Conservation (phyloP, 37 sponge, comb jelly and placozoan species). For the Halichondria panicea region DNA sequence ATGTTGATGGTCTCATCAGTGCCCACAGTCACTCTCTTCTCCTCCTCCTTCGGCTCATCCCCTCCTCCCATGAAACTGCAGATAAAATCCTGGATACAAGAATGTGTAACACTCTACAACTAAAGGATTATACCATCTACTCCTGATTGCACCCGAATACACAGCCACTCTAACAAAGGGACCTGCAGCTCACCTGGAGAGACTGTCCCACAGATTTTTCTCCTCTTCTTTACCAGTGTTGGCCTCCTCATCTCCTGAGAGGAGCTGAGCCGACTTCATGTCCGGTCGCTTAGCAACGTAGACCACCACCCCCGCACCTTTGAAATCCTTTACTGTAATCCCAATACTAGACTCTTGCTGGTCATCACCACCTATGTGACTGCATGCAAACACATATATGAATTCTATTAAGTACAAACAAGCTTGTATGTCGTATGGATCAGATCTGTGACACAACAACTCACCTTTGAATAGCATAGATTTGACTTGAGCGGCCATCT, state of each 20-base stretch:
- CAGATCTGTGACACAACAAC: background rate
- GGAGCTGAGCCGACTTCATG: constrained; percentile 59
- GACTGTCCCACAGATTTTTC: constrained; percentile 52
- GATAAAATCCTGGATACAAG: too few relatives aligned
- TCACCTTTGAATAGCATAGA: constrained; percentile 75
- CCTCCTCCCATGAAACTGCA: constrained; percentile 9
- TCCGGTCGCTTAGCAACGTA: constrained; percentile 62
- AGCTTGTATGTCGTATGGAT: background rate
- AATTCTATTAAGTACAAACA: background rate
- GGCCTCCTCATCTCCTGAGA: constrained; percentile 19
- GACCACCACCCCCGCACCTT: constrained; percentile 51
- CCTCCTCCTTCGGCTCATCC: constrained; percentile 2
- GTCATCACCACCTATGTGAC: constrained; percentile 18
- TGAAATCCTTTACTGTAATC: constrained; percentile 49
- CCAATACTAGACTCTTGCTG: background rate
- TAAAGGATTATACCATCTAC: too few relatives aligned
- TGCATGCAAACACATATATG: background rate
- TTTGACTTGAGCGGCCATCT: constrained; percentile 74
- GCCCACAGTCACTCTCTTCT: background rate
- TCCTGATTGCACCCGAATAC: too few relatives aligned
- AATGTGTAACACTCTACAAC: too few relatives aligned
- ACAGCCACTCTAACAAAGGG: too few relatives aligned
- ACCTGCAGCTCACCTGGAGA: constrained; percentile 49
- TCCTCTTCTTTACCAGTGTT: constrained; percentile 25
- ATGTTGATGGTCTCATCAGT: constrained; percentile 86